A percentile compares a stretch with the other conserved stretches of the same genome.
These are phyloP conservation scores for Embidobia sp. DNA, from an alignment of 2,888 invertebrate species.

Conservation along the genomic window DNA sequence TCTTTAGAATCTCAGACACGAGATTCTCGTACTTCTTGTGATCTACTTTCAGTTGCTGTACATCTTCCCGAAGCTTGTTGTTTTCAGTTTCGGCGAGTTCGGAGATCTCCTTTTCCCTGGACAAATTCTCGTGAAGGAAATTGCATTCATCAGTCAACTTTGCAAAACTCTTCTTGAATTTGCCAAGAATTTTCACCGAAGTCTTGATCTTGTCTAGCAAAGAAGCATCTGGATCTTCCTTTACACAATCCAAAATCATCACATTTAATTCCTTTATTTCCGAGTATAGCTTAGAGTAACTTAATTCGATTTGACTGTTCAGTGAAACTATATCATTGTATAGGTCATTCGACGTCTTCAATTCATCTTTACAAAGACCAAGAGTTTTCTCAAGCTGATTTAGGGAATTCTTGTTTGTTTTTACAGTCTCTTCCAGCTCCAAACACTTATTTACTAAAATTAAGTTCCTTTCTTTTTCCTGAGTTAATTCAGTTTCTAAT, in stretches of 20 bases:
- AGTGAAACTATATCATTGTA: neutral
- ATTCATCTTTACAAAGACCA: neutral
- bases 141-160: slow-evolving; percentile 22
- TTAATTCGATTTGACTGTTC: slow-evolving; percentile 6
- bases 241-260: neutral
- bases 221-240: neutral
- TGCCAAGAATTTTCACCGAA: neutral
- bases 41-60: slow-evolving; percentile 50
- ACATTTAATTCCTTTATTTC: slow-evolving; percentile 6
- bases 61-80: slow-evolving; percentile 43
- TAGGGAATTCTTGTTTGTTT: slow-evolving; percentile 1
- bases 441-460: slow-evolving; percentile 8
- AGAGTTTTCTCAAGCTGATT: slow-evolving; percentile 24
- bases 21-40: slow-evolving; percentile 38
- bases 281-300: slow-evolving; percentile 4
- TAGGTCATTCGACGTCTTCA: slow-evolving; percentile 13
- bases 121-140: slow-evolving; percentile 61
- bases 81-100: slow-evolving; percentile 32
- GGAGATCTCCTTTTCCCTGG: slow-evolving; percentile 56
- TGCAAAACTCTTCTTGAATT: slow-evolving; percentile 1
- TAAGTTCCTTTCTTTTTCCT: slow-evolving; percentile 13
- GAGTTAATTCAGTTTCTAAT: too few species aligned
- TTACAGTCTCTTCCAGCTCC: slow-evolving; percentile 30
- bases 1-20: slow-evolving; percentile 33
- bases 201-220: slow-evolving; percentile 4